Evolutionary conservation across 2,888 invertebrate genomes (phyloP).

Genomic region (Nemoura dubitans): DNA sequence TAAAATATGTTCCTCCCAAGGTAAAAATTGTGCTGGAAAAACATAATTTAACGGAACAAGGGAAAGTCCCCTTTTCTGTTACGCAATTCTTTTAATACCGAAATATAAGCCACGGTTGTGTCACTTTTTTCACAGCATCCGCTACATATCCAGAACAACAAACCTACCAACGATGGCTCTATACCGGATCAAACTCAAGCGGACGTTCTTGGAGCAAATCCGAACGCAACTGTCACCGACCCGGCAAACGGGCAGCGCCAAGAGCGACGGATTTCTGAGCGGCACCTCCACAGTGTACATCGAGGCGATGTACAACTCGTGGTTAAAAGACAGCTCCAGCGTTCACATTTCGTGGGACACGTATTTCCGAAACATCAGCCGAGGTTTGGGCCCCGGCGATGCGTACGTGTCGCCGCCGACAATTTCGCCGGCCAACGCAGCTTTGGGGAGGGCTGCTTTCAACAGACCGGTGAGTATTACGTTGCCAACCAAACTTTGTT

Average conservation of each 20-base stretch:
- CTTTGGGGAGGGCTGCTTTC: not conserved
- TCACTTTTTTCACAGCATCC: too few species aligned
- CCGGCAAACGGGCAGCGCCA: not conserved
- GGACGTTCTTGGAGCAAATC: not conserved
- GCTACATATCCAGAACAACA: too few species aligned
- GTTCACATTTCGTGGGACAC: conserved; percentile 35
- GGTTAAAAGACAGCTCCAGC: not conserved
- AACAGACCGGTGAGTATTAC: too few species aligned
- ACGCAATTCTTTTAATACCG: too few species aligned
- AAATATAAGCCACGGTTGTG: too few species aligned
- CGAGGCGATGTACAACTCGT: conserved; percentile 37
- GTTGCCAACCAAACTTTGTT: too few species aligned
- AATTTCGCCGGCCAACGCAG: not conserved
- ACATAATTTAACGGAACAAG: too few species aligned
- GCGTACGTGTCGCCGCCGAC: conserved; percentile 33
- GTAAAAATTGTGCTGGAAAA: too few species aligned
- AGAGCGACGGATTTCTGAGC: conserved; percentile 20
- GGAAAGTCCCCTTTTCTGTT: too few species aligned
- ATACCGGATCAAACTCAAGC: not conserved
- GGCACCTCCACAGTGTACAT: conserved; percentile 23
- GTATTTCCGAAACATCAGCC: not conserved
- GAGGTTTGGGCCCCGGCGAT: not conserved
- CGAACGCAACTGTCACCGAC: not conserved
- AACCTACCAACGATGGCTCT: not conserved
- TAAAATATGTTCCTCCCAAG: too few species aligned